Evolutionary conservation across 2,797 vertebrate species (phyloP), one percentile per base, ranked within the genome.

Genomic region (Nannoperca obscura): DNA sequence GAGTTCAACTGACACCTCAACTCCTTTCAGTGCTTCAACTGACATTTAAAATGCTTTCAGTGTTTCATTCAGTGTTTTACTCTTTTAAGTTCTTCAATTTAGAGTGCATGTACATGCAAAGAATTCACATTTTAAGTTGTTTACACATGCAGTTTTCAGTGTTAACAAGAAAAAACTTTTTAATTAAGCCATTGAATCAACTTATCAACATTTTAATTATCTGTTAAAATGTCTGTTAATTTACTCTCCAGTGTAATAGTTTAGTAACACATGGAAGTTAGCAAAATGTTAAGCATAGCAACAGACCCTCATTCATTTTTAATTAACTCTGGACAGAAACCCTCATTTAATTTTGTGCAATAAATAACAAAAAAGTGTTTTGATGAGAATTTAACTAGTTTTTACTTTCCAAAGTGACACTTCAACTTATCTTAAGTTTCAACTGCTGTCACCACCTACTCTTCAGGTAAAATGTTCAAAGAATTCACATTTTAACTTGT

Each of bases 391-490:
- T 19, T 2, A 54, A 38, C 5, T 54, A 1, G 2, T 52, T 42
- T 60, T 30, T 19, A 8, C 12, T 69, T 12, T 57, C 10, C 50
- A 22, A 60, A 72, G 17, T 73, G 73, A 78, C 77, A 78, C 78
- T 34, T 63, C 30, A 72, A 54, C 30, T 11, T 38, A n/a, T 38
- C 50, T 68, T 36, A 12, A 38, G 57, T 66, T 57, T 71, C n/a
- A 76, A 7, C 10, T 49, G 59, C 49, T 27, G 34, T 66, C 50
- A 20, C 40, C 59, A 22, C 49, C 8, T 32, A 9, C n/a, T 22
- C 53, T 3, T 8, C 19, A 47, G 3, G 19, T 47, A 47, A 47
- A 46, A 19, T 46, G 17, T 19, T 46, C 15, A 46, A 46, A 47
- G 44, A 47, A 47, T 19, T 47, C 44, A 19, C 17, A 19, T 19